Base-by-base conservation (phyloP, 2,888 invertebrate species). In the Odiellus spinosus region DNA sequence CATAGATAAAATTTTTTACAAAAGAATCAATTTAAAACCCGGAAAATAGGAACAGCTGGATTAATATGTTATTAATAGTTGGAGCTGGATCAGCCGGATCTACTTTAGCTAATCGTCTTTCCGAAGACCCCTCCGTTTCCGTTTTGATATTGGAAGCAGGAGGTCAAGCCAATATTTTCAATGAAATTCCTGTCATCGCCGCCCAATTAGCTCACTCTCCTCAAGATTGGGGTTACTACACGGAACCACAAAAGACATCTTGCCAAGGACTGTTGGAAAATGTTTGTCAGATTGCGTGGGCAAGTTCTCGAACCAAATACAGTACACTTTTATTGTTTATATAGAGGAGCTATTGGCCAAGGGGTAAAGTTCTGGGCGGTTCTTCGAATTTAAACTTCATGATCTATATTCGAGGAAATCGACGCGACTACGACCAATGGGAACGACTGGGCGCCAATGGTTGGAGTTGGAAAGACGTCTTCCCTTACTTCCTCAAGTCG, bases 381-480 rank as follows among this genome's bases (percentile, higher is more conserved):
- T 88, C 88, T 0, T 87, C 87, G 15, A 85, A 85, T 0, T 75
- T 91, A 71, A 91, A 91, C 66, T 90, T 88, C n/a, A 91, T 91
- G 90, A 87, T 84, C 77, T 91, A 90, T 67, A 82, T 90, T 55
- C 73, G 91, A 18, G 91, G 91, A 1, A 79, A 85, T 47, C 75
- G 79, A 18, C 76, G 76, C 51, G 91, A 93, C 63, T 93, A 83
- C 65, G 84, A 91, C 61, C 73, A 77, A 38, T 93, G 91, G 91
- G 82, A 80, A 34, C 83, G 84, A 58, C 66, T 80, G 53, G 88
- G 90, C 0, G 90, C 90, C 59, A 72, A 78, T 0, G 87, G 87
- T 3, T 93, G 91, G 91, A 77, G 80, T 1, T 91, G 83, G 66
- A 71, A 78, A 1, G 76, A 83, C 50, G 82, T 82, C 0, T 69